phyloP scores from a whole-genome alignment of 2,797 vertebrate genomes.

The Lutra lutra region DNA sequence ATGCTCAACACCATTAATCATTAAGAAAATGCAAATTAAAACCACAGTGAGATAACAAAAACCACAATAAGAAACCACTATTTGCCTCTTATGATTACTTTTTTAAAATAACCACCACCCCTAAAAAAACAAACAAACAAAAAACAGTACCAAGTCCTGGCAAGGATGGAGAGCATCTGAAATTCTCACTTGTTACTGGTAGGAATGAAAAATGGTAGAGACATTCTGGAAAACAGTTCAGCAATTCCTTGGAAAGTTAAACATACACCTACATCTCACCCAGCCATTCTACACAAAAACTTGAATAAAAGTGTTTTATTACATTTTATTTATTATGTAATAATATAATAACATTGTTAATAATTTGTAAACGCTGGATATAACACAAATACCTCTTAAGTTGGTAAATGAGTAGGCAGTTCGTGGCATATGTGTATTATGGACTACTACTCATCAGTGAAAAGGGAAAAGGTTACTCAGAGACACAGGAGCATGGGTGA shows the following conservation, averaged over 20 bases:
- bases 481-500: not conserved
- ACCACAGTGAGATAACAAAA: not conserved
- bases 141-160: not conserved
- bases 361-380: not conserved
- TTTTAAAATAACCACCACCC: not conserved
- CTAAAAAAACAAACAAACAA: not conserved
- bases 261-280: not conserved
- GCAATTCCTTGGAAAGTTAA: constrained; percentile 33
- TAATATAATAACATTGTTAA: not conserved
- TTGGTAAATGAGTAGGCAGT: not conserved
- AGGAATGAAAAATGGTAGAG: not conserved
- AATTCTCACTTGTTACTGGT: not conserved
- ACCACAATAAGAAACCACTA: not conserved
- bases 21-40: constrained; percentile 13
- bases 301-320: not conserved
- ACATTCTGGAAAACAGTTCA: not conserved
- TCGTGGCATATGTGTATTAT: not conserved
- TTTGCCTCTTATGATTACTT: not conserved
- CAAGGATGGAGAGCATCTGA: not conserved
- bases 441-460: not conserved
- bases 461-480: not conserved
- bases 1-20: not conserved
- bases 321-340: too few relatives aligned
- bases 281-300: not conserved
- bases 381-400: not conserved